phyloP scores from a whole-genome alignment of 2,888 invertebrate genomes.

The Tipula helvola region DNA sequence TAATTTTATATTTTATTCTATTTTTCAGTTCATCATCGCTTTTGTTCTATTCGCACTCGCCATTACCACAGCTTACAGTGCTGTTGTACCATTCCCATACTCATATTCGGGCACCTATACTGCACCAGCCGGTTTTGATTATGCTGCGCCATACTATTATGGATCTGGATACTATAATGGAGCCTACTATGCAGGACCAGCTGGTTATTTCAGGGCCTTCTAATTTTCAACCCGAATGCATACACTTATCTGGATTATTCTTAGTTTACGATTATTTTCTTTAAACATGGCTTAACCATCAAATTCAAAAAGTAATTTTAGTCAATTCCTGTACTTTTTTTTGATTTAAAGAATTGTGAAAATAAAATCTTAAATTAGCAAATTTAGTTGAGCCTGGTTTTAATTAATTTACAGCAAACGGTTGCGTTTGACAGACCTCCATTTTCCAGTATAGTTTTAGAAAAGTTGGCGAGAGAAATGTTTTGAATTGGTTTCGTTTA shows the following conservation, averaged over 20 bases:
- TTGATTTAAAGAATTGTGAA: background rate
- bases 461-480: no score
- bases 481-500: no score
- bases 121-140: background rate
- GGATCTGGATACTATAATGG: background rate
- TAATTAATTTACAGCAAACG: no score
- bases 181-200: background rate
- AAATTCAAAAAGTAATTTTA: no score
- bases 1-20: background rate
- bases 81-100: background rate
- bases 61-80: background rate
- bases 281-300: background rate
- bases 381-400: background rate
- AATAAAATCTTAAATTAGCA: background rate
- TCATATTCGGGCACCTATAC: background rate
- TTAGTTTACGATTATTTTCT: background rate
- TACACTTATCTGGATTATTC: background rate
- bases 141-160: background rate
- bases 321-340: background rate
- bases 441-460: no score
- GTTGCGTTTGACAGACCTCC: no score
- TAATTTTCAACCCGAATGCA: background rate
- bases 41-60: background rate
- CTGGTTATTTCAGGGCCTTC: background rate
- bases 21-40: background rate